Percentiles rank a stretch among this genome's conserved stretches.
Evolutionary conservation across 2,113 vertebrate species (phyloP).

Genomic region (Hydrolagus affinis): DNA sequence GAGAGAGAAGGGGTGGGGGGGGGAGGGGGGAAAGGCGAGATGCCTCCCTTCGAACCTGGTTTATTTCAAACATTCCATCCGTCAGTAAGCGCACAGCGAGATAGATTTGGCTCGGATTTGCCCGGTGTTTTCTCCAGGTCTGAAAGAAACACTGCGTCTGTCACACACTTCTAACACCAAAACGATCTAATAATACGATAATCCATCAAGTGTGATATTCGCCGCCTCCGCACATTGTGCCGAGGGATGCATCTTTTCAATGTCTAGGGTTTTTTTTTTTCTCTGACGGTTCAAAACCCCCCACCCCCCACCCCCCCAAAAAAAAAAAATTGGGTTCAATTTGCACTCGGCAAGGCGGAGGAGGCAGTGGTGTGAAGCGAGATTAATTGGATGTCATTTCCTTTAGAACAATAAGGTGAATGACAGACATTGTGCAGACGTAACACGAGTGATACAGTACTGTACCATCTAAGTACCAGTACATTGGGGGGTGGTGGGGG

Average conservation of each 20-base stretch:
- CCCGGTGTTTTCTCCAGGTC: neutral
- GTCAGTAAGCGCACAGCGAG: neutral
- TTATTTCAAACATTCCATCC: neutral
- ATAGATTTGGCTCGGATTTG: neutral
- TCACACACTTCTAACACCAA: neutral
- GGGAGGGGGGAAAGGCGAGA: neutral
- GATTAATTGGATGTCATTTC: conserved; percentile 20
- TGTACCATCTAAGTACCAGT: neutral
- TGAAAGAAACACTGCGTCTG: neutral
- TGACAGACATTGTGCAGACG: conserved; percentile 13
- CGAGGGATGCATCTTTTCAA: neutral
- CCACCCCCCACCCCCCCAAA: too few species aligned
- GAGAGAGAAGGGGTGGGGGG: neutral
- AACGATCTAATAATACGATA: neutral
- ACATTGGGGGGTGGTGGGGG: too few species aligned
- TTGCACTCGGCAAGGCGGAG: neutral
- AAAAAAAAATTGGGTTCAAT: conserved; percentile 4
- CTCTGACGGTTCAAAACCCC: too few species aligned
- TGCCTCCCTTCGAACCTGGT: neutral
- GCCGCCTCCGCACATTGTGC: too few species aligned
- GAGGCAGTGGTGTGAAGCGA: neutral
- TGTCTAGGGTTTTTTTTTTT: too few species aligned
- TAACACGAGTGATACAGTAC: neutral
- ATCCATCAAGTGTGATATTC: neutral
- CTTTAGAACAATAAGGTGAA: conserved; percentile 1